Base-by-base conservation (phyloP, 2,113 vertebrate genomes). In the Anhinga anhinga region DNA sequence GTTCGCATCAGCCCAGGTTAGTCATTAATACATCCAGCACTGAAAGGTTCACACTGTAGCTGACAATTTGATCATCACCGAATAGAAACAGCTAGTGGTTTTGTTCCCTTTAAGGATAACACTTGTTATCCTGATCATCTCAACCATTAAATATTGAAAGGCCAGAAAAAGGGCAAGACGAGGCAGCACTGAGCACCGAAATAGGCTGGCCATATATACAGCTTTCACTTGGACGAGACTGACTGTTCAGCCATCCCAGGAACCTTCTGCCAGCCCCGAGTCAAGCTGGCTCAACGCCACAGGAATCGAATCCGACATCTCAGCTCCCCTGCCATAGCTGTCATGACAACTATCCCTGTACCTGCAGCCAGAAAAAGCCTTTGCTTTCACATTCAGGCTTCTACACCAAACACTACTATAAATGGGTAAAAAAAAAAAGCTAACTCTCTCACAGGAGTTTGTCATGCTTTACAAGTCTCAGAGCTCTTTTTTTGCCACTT, bases 41-140 rank as follows among this genome's bases (percentile, higher is more conserved):
- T 10, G 32, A 69, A 79, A 49, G 0, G 0, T 53, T 44, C 58
- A 26, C 16, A 19, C 45, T 1, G 0, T 11, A 22, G 21, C 27
- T 14, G 27, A 44, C 61, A 50, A 38, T 36, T 22, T 26, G 65
- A 58, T 10, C 23, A 30, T 26, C 66, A 36, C 38, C 3, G 0
- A 44, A 58, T 5, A 58, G 9, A 55, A 83, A 50, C 49, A 70
- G 40, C 5, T 7, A n/a, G 9, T 4, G 17, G 18, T 3, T 84
- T 52, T 63, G 23, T 29, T 69, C 74, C n/a, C 45, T 77, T 70
- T 63, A 13, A 47, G 34, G 13, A 7, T 7, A 34, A 32, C 25
- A 5, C 20, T 29, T 55, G 6, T 40, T 53, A 69, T 20, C 8
- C 27, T 13, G 7, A 30, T 34, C 40, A 38, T 40, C 50, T 49